These are phyloP conservation scores for Eristalinus sepulchralis DNA, from an alignment of 2,888 invertebrate genomes.

Conservation along the genomic window DNA sequence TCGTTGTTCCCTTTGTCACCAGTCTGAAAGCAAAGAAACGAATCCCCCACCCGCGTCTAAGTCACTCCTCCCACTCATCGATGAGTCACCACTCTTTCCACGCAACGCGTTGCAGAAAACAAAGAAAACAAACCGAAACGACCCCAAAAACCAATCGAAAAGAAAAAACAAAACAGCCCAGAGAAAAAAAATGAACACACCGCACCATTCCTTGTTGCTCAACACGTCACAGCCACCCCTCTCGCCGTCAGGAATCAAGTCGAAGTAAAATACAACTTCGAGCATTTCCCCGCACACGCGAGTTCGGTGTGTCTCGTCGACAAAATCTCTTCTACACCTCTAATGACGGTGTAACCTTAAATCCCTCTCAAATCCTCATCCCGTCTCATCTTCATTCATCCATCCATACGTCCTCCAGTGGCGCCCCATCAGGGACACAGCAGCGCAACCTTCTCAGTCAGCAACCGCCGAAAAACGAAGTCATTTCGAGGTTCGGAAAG, in stretches of 20 bases:
- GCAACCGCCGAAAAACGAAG: neutral
- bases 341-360: conserved; percentile 14
- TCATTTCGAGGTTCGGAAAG: conserved; percentile 29
- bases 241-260: neutral
- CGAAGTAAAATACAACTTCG: neutral
- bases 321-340: neutral
- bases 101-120: neutral
- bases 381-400: neutral
- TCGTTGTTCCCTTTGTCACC: too few species aligned
- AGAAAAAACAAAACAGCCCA: too few species aligned
- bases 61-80: too few species aligned
- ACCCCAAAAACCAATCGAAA: neutral
- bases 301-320: neutral
- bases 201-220: neutral
- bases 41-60: too few species aligned
- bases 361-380: conserved; percentile 13
- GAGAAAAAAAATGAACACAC: too few species aligned
- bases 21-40: too few species aligned
- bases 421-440: neutral
- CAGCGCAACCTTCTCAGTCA: too few species aligned
- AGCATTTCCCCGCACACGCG: neutral
- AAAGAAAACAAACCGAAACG: too few species aligned
- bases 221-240: too few species aligned
- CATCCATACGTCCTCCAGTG: too few species aligned
- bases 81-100: too few species aligned